phyloP scores from a whole-genome alignment of 1,140 invertebrate genomes.

The Cydia splendana region DNA sequence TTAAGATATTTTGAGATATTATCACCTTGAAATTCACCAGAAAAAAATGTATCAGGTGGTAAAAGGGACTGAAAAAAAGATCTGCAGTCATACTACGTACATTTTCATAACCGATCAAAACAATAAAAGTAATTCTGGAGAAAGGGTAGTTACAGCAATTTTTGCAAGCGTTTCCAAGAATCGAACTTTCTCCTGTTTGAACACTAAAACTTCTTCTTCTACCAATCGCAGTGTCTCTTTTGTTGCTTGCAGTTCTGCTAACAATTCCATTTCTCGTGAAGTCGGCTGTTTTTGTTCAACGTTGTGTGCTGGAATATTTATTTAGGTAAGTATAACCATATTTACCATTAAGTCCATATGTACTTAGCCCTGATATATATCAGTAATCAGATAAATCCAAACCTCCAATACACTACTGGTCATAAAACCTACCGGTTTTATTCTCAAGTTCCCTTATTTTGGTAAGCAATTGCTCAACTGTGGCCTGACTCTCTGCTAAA shows the following conservation, averaged over 20 bases:
- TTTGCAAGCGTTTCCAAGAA: slow-evolving; percentile 72
- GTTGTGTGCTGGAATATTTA: neutral
- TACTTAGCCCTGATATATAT: too few relatives aligned
- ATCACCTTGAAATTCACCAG: slow-evolving; percentile 44
- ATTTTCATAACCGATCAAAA: neutral
- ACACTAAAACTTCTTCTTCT: slow-evolving; percentile 68
- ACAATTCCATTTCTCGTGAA: slow-evolving; percentile 70
- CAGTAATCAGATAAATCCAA: neutral
- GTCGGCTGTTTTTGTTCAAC: slow-evolving; percentile 52
- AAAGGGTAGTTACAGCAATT: slow-evolving; percentile 59
- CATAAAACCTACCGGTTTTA: neutral
- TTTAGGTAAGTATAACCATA: neutral
- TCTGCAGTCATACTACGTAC: slow-evolving; percentile 14
- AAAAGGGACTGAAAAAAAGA: slow-evolving; percentile 61
- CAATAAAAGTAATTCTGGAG: slow-evolving; percentile 34
- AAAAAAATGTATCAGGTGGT: slow-evolving; percentile 57
- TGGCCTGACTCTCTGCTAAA: slow-evolving; percentile 49
- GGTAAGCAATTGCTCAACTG: slow-evolving; percentile 56
- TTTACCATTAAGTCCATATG: too few relatives aligned
- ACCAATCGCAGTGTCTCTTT: slow-evolving; percentile 66
- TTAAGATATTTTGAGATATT: slow-evolving; percentile 27
- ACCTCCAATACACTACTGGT: too few relatives aligned
- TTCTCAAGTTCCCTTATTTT: slow-evolving; percentile 64
- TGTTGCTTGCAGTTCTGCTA: slow-evolving; percentile 69
- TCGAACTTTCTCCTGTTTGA: slow-evolving; percentile 68